Base-by-base conservation (phyloP, 2,888 invertebrate genomes). In the Caenorhabditis sp. region DNA sequence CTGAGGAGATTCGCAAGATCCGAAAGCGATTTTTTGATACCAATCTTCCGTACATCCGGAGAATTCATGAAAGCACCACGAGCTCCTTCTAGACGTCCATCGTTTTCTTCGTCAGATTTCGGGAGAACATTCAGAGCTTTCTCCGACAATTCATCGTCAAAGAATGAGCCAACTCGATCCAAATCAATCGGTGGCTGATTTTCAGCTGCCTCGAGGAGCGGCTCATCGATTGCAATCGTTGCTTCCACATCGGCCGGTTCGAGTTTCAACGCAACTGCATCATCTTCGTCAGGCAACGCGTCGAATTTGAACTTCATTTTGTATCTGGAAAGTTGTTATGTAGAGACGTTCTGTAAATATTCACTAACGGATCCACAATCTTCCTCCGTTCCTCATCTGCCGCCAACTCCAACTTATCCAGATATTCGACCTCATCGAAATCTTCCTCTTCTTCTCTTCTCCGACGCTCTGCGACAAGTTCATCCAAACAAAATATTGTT, bases 111-210 rank as follows among this genome's bases (percentile, higher is more conserved):
- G 24, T 44, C 47, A 26, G 64, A 64, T 12, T n/a, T 22, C 26
- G 77, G 68, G 10, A 66, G 12, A 19, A 56, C 66, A 16, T 61
- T 38, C 51, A 68, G 12, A 5, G 82, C 73, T 56, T 68, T 77
- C 22, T 10, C 49, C 0, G 68, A 54, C 2, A 82, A 24, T 61
- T 77, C 68, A 2, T 35, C 38, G 2, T n/a, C 35, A 38, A 77
- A 82, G 16, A 76, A 73, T 26, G 82, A 69, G 12, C 82, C 82
- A 35, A 81, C 75, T 38, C 72, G 26, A 54, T 82, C 82, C 61
- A 82, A 49, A 61, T 80, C 63, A 28, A 26, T 66, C 7, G 66
- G n/a, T 12, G 28, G 31, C 1, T 19, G 38, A 26, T 22, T 44
- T 26, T 56, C 58, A 10, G 56, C 56, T 0, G 26, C 28, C 28